Conservation (phyloP, 2,113 vertebrate species). For the Macaca fascicularis region DNA sequence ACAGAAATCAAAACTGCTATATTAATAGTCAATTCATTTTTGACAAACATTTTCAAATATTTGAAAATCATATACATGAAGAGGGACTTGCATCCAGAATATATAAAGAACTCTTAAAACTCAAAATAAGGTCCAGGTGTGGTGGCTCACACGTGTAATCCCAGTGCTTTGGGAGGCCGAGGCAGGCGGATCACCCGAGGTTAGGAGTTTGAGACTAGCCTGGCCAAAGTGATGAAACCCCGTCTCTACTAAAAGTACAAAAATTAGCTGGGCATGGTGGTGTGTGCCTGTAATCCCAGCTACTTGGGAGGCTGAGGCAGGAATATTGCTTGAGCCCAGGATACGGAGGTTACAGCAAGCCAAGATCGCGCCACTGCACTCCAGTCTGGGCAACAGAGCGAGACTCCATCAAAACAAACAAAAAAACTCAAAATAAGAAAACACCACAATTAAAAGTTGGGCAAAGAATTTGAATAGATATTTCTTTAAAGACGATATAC, state of each 20-base stretch:
- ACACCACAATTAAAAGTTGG: not conserved
- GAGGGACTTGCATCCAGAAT: not conserved
- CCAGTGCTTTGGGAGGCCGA: too few species aligned
- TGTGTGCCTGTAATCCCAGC: not conserved
- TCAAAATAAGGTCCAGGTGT: not conserved
- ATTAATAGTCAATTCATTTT: not conserved
- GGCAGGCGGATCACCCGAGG: too few species aligned
- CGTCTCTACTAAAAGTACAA: not conserved
- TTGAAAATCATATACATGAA: not conserved
- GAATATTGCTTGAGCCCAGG: not conserved
- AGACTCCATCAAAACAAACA: not conserved
- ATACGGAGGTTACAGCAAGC: too few species aligned
- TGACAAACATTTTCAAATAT: not conserved
- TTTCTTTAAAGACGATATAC: not conserved
- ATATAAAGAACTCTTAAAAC: not conserved
- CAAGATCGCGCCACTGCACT: not conserved
- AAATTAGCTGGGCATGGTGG: not conserved
- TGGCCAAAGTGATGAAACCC: not conserved
- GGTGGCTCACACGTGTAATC: too few species aligned
- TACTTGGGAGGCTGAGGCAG: not conserved
- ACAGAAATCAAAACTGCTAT: not conserved
- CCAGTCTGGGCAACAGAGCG: not conserved
- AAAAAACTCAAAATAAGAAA: not conserved
- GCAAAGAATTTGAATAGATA: slow-evolving; percentile 3
- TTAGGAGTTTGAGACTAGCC: too few species aligned